Evolutionary conservation across 2,797 vertebrate species (phyloP), one percentile per base, ranked within the genome.

Genomic region (Arrhamphus sclerolepis): DNA sequence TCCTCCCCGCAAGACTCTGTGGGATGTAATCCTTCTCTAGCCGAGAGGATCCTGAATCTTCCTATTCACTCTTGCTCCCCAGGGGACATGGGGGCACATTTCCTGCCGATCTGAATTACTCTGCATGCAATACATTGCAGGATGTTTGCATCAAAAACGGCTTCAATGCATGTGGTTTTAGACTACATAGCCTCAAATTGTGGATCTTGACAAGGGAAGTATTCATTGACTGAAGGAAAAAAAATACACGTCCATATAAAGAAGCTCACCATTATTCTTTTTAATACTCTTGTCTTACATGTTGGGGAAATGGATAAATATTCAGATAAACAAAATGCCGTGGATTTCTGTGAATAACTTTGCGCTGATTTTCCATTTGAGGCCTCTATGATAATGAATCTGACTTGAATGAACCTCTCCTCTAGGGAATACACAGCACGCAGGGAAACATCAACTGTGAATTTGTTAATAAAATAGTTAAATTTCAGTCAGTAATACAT

Each of bases 21-120:
- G 86, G 79, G 86, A 88, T 83, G 78, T 83, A 88, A 85, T 90
- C 83, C 82, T 83, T 77, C 72, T 87, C 78, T 66, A 82, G 75
- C 76, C 48, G 53, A 80, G 87, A 75, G 66, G 81, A 86, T 91
- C 83, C 81, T 81, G 79, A 81, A 75, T 84, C 84, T 82, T 87
- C 80, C 85, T 61, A 83, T 89, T 88, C 80, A 78, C 72, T 87
- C 69, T 48, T 4, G 2, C 63, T 80, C 81, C 84, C 77, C 64
- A 34, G 81, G 80, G 82, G 67, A 81, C 77, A 60, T 19, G 3
- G 41, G 58, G 72, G 53, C 70, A 80, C 80, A 68, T 89, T 89
- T 88, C 81, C 86, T 84, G 84, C 83, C 75, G 77, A 84, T 50
- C 59, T 73, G 74, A 82, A 80, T 64, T 78, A 78, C 71, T 68